Conservation (phyloP, 2,797 vertebrate species). For the Falco rusticolus region DNA sequence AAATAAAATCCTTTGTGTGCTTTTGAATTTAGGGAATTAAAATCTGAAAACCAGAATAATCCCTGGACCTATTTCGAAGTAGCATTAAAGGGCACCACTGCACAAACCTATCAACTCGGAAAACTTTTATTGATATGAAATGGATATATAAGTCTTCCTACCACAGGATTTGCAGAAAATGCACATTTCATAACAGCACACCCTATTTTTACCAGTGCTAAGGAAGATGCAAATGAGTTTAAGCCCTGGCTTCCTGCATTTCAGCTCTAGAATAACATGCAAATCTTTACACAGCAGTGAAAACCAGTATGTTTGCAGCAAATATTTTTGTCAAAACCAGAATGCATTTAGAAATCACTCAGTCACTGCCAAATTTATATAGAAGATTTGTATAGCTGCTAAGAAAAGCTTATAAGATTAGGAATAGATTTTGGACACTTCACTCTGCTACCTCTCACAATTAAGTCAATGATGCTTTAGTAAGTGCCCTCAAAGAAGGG, state of each 20-base stretch:
- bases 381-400: not conserved
- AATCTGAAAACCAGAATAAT: not conserved
- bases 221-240: not conserved
- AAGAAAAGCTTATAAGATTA: not conserved
- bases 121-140: not conserved
- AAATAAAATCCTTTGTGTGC: slow-evolving; percentile 26
- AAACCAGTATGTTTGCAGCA: not conserved
- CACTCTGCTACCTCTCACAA: not conserved
- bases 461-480: not conserved
- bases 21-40: slow-evolving; percentile 38
- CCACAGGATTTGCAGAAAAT: not conserved
- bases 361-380: not conserved
- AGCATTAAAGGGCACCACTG: not conserved
- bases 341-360: not conserved
- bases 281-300: not conserved
- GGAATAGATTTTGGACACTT: not conserved
- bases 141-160: not conserved
- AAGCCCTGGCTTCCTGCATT: not conserved
- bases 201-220: not conserved
- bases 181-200: not conserved
- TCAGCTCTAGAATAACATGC: not conserved
- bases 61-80: not conserved
- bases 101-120: not conserved
- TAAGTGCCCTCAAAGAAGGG: not conserved
- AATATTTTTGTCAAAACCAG: not conserved